These are phyloP conservation scores for Cantharis rufa DNA, from an alignment of 2,888 invertebrate species.

Conservation along the genomic window DNA sequence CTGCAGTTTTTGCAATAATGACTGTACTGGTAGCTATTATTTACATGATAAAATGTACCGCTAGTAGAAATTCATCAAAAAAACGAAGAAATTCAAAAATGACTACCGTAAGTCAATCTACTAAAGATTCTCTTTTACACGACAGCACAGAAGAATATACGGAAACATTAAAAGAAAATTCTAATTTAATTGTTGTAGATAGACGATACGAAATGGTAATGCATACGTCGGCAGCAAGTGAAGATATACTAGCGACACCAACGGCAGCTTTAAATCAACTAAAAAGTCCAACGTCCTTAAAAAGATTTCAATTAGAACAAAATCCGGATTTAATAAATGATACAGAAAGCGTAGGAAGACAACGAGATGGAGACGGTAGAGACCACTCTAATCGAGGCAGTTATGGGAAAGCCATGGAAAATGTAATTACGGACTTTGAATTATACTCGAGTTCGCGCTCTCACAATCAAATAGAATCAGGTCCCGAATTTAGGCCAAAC, in stretches of 20 bases:
- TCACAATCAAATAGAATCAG: slow-evolving; percentile 38
- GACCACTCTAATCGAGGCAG: slow-evolving; percentile 35
- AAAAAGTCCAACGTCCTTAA: slow-evolving; percentile 61
- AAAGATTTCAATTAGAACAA: slow-evolving; percentile 64
- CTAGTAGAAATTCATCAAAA: slow-evolving; percentile 55
- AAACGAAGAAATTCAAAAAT: slow-evolving; percentile 59
- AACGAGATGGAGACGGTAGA: slow-evolving; percentile 51
- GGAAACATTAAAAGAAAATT: slow-evolving; percentile 43
- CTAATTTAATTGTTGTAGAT: slow-evolving; percentile 39
- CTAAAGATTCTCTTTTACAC: slow-evolving; percentile 47
- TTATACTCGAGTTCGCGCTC: slow-evolving; percentile 47
- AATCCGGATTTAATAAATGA: slow-evolving; percentile 82
- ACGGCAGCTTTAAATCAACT: slow-evolving; percentile 57
- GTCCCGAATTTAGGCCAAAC: slow-evolving; percentile 29
- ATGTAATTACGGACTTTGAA: slow-evolving; percentile 42
- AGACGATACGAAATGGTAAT: slow-evolving; percentile 44
- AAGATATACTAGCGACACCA: slow-evolving; percentile 45
- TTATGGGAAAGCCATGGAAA: slow-evolving; percentile 47
- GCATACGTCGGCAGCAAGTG: slow-evolving; percentile 45
- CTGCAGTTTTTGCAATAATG: slow-evolving; percentile 67
- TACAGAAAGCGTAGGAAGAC: slow-evolving; percentile 65
- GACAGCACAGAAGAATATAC: slow-evolving; percentile 48
- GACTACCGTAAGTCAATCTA: slow-evolving; percentile 53
- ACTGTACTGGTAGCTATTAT: slow-evolving; percentile 69
- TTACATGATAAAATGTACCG: slow-evolving; percentile 49